These are phyloP conservation scores for Coregonus suidteri DNA, from an alignment of 2,797 vertebrate genomes.

Conservation along the genomic window DNA sequence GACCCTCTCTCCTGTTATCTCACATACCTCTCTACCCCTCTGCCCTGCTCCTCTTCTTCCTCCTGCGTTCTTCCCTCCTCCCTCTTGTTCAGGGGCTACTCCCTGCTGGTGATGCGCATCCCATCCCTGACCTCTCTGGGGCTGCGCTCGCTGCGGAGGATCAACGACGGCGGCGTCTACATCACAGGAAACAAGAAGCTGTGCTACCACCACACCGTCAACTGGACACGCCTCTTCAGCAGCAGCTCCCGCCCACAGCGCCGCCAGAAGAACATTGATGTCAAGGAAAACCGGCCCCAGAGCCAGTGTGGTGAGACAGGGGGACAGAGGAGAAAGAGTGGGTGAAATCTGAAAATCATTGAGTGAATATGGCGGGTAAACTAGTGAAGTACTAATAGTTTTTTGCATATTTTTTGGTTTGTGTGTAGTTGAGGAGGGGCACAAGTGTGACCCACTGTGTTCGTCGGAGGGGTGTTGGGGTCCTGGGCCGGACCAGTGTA, in stretches of 20 bases:
- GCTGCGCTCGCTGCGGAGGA: constrained; percentile 83
- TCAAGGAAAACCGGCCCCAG: constrained; percentile 77
- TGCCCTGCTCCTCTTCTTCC: neutral
- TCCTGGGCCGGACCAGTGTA: constrained; percentile 85
- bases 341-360: constrained; percentile 7
- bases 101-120: constrained; percentile 87
- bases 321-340: constrained; percentile 70
- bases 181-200: constrained; percentile 87
- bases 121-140: constrained; percentile 85
- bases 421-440: constrained; percentile 74
- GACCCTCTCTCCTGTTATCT: neutral
- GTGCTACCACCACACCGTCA: constrained; percentile 87
- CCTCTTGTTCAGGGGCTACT: constrained; percentile 77
- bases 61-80: neutral
- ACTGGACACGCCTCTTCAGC: constrained; percentile 83
- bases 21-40: neutral
- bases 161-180: constrained; percentile 86
- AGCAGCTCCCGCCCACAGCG: constrained; percentile 48
- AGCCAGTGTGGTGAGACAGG: constrained; percentile 81
- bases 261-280: constrained; percentile 61
- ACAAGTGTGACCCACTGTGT: constrained; percentile 86
- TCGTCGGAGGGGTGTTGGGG: constrained; percentile 91
- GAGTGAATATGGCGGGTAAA: neutral
- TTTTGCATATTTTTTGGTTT: constrained; percentile 46
- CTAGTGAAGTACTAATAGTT: neutral